Evolutionary conservation across 2,888 invertebrate genomes (phyloP), one percentile per base, ranked within the genome.

Genomic region (Xylocampa areola): DNA sequence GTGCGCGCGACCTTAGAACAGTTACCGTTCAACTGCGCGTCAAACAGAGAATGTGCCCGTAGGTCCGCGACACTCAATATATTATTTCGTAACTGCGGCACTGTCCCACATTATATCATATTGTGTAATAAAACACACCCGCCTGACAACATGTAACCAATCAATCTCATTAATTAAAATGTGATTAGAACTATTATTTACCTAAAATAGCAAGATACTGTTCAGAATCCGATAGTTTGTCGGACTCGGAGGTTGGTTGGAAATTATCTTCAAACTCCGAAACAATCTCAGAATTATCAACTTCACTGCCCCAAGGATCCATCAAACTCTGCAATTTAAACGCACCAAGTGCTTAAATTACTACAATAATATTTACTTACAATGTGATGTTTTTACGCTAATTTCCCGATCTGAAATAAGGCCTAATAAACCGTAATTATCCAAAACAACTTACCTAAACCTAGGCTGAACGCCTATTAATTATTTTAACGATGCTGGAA

Each of bases 201-300:
- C 97, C 96, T 75, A 97, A 94, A 67, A 95, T 88, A 59, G 95
- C 95, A 49, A 97, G 88, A 85, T 96, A 96, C 77, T 95, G 94
- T 8, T 95, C 94, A 1, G 96, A 96, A 78, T 96, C 96, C 0
- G 95, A 94, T 49, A 96, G 85, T 67, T 92, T 94, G 48, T 86
- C 84, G 43, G 73, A 77, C 54, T 85, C 77, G 19, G 72, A 73
- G 54, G 81, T 77, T 23, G 94, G 90, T 67, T 89, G 85, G 77
- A 95, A 95, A 83, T 95, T 93, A 74, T 95, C 95, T 85, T 95
- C 95, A 72, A 96, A 95, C 78, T 88, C 83, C 54, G 88, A 70
- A 39, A 75, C 82, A 53, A 76, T 79, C 67, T 62, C 79, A 61
- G 82, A 68, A 62, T 79, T 80, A 71, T 81, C 81, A 59, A 73